These are phyloP conservation scores for Aythya baeri DNA, from an alignment of 2,113 vertebrate genomes.

Conservation along the genomic window DNA sequence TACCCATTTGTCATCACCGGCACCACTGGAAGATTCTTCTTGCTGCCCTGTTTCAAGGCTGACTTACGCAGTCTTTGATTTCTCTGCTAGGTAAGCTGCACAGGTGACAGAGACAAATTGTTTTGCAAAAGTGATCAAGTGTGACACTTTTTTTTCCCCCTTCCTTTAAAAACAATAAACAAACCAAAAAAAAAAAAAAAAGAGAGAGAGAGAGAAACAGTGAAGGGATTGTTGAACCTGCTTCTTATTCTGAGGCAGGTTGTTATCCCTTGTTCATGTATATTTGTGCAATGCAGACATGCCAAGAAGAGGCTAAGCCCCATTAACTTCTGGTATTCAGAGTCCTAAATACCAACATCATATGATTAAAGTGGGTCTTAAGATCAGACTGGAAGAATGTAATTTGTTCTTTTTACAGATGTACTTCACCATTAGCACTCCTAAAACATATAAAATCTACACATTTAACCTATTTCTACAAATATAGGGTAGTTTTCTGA, in stretches of 20 bases:
- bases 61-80: background rate
- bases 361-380: slow-evolving; percentile 1
- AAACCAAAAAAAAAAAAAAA: no score
- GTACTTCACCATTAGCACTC: background rate
- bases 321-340: slow-evolving; percentile 43
- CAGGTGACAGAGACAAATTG: background rate
- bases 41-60: background rate
- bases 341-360: slow-evolving; percentile 13
- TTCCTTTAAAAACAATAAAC: no score
- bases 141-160: background rate
- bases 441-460: background rate
- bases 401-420: background rate
- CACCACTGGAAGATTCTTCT: background rate
- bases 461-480: background rate
- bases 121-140: background rate
- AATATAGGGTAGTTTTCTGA: background rate
- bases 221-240: background rate
- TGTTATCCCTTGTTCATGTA: background rate
- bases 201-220: background rate
- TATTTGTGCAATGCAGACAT: background rate
- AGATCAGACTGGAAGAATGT: background rate
- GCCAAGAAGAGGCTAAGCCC: background rate
- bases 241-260: background rate
- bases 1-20: background rate
- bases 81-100: background rate